Conservation (phyloP, 2,113 vertebrate species). For the Gadus chalcogrammus region DNA sequence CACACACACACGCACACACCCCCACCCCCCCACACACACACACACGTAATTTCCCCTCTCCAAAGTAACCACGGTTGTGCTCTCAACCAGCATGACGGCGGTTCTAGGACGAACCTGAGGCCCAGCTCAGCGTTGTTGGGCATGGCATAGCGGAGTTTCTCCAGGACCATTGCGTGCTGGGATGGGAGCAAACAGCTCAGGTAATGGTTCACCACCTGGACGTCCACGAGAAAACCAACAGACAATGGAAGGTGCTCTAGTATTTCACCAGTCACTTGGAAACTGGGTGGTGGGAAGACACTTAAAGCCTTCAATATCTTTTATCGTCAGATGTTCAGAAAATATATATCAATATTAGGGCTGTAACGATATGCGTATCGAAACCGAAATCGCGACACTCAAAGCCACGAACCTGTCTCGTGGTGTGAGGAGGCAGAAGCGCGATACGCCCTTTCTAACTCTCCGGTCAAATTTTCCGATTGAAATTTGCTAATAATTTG, state of each 20-base stretch:
- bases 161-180: slow-evolving; percentile 87
- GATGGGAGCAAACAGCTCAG: slow-evolving; percentile 85
- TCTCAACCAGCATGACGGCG: not conserved
- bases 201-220: slow-evolving; percentile 88
- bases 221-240: slow-evolving; percentile 25
- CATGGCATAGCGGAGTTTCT: slow-evolving; percentile 87
- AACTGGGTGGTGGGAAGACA: too few species aligned
- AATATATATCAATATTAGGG: too few species aligned
- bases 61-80: not conserved
- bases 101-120: slow-evolving; percentile 77
- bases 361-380: too few species aligned
- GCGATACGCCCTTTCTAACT: too few species aligned
- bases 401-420: too few species aligned
- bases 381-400: too few species aligned
- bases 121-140: slow-evolving; percentile 88
- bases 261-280: too few species aligned
- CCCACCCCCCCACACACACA: slow-evolving; percentile 6
- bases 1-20: slow-evolving; percentile 4
- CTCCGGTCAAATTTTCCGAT: too few species aligned
- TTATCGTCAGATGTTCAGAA: too few species aligned
- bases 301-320: too few species aligned
- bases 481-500: too few species aligned
- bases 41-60: not conserved
- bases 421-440: too few species aligned
- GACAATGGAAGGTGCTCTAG: slow-evolving; percentile 3